Percentiles rank a stretch among this genome's conserved stretches.
Evolutionary conservation across 2,797 vertebrate genomes (phyloP).

Genomic region (Petrocephalus schoutedeni): DNA sequence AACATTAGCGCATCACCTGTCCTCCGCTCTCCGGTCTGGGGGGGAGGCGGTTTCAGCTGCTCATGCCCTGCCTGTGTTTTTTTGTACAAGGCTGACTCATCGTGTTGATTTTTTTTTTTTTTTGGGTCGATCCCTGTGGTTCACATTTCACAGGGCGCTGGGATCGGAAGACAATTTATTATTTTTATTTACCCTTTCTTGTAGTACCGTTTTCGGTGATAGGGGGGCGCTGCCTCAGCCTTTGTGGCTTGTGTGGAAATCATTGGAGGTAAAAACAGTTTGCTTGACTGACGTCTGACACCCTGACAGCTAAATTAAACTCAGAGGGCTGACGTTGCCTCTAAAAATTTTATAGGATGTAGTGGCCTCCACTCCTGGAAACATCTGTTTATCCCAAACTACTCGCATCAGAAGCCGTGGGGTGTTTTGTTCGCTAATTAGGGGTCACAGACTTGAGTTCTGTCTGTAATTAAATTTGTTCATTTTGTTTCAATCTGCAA

Average conservation of each 20-base stretch:
- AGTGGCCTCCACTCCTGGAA: not conserved
- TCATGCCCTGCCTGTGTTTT: not conserved
- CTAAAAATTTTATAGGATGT: not conserved
- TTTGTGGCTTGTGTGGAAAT: not conserved
- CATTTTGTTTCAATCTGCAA: constrained; percentile 2
- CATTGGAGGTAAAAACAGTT: not conserved
- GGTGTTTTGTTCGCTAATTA: not conserved
- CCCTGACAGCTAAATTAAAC: not conserved
- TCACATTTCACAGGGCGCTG: not conserved
- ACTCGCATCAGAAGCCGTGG: not conserved
- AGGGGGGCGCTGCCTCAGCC: not conserved
- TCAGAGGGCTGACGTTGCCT: not conserved
- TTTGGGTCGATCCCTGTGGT: not conserved
- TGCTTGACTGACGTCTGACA: not conserved
- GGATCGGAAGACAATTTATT: not conserved
- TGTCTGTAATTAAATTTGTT: constrained; percentile 35
- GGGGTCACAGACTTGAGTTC: constrained; percentile 21
- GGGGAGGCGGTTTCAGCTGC: not conserved
- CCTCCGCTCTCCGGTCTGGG: constrained; percentile 18
- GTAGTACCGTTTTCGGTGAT: not conserved
- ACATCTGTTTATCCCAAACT: not conserved
- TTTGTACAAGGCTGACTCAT: constrained; percentile 18
- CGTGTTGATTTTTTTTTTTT: constrained; percentile 5
- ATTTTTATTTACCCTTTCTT: not conserved
- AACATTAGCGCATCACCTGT: constrained; percentile 3